A percentile compares a stretch with the other conserved stretches of the same genome.
phyloP scores from a whole-genome alignment of 2,797 vertebrate species.

The Tinamus major region DNA sequence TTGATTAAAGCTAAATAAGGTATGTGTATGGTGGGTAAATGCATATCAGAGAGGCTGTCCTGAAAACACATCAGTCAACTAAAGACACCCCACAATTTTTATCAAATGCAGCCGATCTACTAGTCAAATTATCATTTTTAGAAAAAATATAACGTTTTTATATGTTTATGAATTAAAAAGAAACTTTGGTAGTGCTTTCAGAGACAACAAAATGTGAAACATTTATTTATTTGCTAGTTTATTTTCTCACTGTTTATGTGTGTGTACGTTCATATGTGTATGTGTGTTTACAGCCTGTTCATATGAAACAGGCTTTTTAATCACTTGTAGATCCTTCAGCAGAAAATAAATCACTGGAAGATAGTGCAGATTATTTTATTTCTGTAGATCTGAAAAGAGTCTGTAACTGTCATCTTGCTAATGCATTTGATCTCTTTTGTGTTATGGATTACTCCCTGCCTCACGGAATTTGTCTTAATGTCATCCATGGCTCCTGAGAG shows the following conservation, averaged over 20 bases:
- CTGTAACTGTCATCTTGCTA: not conserved
- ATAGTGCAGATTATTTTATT: not conserved
- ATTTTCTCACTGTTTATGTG: not conserved
- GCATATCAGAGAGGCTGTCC: not conserved
- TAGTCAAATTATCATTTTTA: not conserved
- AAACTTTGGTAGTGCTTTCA: not conserved
- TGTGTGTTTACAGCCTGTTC: not conserved
- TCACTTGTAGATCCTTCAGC: not conserved
- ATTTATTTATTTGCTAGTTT: not conserved
- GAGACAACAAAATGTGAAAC: not conserved
- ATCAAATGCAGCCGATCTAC: not conserved
- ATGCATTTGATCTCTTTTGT: not conserved
- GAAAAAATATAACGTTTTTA: not conserved
- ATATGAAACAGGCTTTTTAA: not conserved
- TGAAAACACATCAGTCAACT: not conserved
- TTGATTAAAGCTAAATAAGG: not conserved
- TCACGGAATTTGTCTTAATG: not conserved
- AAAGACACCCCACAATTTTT: rapidly evolving
- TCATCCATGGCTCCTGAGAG: not conserved
- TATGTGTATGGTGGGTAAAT: rapidly evolving
- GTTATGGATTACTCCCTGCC: not conserved
- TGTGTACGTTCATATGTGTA: not conserved
- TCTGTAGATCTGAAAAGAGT: not conserved
- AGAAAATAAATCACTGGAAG: not conserved
- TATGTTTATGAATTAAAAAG: not conserved